Conservation (phyloP, 2,888 invertebrate genomes). For the Drosophila tripunctata region DNA sequence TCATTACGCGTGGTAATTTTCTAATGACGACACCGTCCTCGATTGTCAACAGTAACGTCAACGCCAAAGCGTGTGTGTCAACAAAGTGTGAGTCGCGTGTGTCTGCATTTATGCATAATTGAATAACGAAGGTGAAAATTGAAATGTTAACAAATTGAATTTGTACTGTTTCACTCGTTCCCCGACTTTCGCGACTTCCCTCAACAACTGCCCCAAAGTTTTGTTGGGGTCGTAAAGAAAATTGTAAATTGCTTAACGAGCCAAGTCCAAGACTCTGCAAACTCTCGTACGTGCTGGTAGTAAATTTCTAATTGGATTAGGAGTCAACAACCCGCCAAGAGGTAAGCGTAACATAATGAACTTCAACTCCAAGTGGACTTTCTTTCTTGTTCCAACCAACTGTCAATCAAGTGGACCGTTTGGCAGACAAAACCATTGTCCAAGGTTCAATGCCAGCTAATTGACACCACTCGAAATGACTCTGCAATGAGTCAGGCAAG, state of each 20-base stretch:
- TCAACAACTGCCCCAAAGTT: conserved; percentile 6
- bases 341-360: conserved; percentile 62
- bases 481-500: conserved; percentile 49
- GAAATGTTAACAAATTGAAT: conserved; percentile 78
- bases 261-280: conserved; percentile 48
- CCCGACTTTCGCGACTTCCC: neutral
- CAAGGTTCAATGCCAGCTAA: conserved; percentile 55
- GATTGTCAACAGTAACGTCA: neutral
- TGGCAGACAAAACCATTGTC: conserved; percentile 23
- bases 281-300: conserved; percentile 46
- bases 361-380: conserved; percentile 32
- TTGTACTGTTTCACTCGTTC: conserved; percentile 40
- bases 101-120: conserved; percentile 64
- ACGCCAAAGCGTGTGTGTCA: conserved; percentile 11
- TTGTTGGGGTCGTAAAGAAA: conserved; percentile 22
- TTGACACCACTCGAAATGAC: conserved; percentile 25
- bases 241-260: conserved; percentile 63
- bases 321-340: conserved; percentile 64
- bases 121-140: conserved; percentile 79
- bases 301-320: conserved; percentile 76
- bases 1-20: conserved; percentile 47
- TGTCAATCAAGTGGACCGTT: conserved; percentile 42
- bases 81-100: conserved; percentile 46
- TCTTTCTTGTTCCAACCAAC: conserved; percentile 20
- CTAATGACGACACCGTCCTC: conserved; percentile 33